These are phyloP conservation scores for Myotis myotis DNA, from an alignment of 2,797 vertebrate genomes.

Conservation along the genomic window DNA sequence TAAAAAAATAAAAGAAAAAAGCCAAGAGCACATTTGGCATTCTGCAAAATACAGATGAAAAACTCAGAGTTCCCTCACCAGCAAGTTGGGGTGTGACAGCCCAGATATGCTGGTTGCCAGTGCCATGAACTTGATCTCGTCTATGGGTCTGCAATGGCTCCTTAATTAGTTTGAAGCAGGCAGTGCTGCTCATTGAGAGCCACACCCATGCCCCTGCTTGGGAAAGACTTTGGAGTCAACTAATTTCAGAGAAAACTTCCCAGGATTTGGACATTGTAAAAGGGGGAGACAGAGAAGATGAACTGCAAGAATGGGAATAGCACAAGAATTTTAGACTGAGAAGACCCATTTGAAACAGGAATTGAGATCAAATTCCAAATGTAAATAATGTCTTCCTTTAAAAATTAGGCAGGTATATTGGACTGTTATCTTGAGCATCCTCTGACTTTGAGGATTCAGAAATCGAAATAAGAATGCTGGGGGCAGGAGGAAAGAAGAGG, in stretches of 20 bases:
- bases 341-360: not conserved
- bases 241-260: not conserved
- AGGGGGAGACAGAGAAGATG: not conserved
- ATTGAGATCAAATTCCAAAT: not conserved
- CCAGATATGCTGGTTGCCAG: not conserved
- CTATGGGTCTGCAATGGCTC: not conserved
- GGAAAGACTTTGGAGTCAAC: not conserved
- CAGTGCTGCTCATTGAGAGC: not conserved
- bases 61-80: not conserved
- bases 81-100: not conserved
- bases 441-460: not conserved
- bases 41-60: constrained; percentile 29
- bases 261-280: not conserved
- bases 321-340: not conserved
- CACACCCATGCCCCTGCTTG: not conserved
- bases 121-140: not conserved
- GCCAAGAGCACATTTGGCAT: constrained; percentile 35
- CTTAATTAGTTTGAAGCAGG: not conserved
- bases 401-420: not conserved
- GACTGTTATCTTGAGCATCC: not conserved
- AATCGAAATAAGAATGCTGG: not conserved
- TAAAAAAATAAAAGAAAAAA: not conserved
- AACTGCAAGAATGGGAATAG: not conserved
- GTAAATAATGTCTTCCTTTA: not conserved
- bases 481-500: no score